Base-by-base conservation (phyloP, 2,113 vertebrate genomes). In the Orientallactaga bullata region DNA sequence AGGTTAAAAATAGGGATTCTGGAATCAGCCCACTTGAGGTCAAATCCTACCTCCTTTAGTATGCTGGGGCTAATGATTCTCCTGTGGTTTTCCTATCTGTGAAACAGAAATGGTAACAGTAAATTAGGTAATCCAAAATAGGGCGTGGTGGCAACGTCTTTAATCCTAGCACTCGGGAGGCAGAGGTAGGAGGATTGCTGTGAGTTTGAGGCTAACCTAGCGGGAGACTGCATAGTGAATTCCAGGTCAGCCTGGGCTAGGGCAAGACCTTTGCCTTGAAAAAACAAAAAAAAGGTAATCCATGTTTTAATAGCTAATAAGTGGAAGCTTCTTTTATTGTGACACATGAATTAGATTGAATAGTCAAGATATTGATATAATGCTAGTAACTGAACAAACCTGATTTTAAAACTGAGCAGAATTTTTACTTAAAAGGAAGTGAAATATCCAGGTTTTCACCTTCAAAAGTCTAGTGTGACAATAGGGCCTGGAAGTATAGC, bases 1-100 rank as follows among this genome's bases (percentile, higher is more conserved):
- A 71, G 90, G 39, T 80, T 85, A 84, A 84, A 92, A 93, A 73
- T 39, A 51, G 8, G 39, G 42, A 23, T 93, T 94, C 79, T 58
- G 7, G 65, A 92, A 10, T 96, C 42, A 79, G 66, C 55, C 32
- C 2, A 39, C 42, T 47, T 77, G 74, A 74, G 18, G 39, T 85
- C 51, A 72, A 86, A 90, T 86, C n/a, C 61, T 88, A 42, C 23
- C 3, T 86, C 35, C 20, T 16, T 87, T 72, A 30, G 87, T 79
- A 66, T 42, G 89, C 35, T 90, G 72, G 30, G 28, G n/a, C 80
- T 84, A 94, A 85, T 55, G 71, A 71, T 71, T 82, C 79, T 79
- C 42, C 9, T 84, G 47, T 51, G 74, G 37, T 71, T 81, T 90
- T 7, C 63, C 47, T 58, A 66, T 86, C 39, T 85, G 8, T 60